A percentile compares a stretch with the other conserved stretches of the same genome.
Conservation (phyloP, 37 sponge, comb jelly and placozoan genomes). For the Corticium candelabrum region DNA sequence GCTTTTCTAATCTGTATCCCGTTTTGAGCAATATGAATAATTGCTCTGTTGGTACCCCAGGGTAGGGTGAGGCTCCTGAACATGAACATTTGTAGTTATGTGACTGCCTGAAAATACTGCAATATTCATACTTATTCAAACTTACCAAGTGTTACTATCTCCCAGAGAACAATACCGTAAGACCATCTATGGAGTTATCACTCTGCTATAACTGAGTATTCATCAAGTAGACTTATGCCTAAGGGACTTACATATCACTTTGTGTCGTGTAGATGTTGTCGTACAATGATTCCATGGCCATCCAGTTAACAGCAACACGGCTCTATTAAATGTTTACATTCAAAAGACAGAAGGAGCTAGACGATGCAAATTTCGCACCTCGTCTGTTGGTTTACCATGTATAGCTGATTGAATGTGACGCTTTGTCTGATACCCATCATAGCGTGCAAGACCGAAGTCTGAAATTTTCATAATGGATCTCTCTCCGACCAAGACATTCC, state of each 20-base stretch:
- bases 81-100: no score
- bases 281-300: background rate
- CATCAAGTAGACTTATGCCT: no score
- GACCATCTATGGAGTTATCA: background rate
- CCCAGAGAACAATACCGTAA: background rate
- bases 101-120: no score
- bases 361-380: no score
- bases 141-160: background rate
- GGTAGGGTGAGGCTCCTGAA: background rate
- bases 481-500: background rate
- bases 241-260: slow-evolving; percentile 2
- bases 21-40: background rate
- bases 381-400: no score
- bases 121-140: no score
- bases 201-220: background rate
- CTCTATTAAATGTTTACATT: background rate
- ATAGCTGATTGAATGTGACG: no score
- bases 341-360: no score
- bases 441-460: background rate
- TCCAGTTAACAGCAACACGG: background rate
- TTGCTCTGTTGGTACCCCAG: background rate
- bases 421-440: no score
- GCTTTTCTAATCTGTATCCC: background rate
- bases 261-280: background rate
- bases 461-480: background rate